Base-by-base conservation (phyloP, 2,797 vertebrate genomes). In the Xiphophorus birchmanni region DNA sequence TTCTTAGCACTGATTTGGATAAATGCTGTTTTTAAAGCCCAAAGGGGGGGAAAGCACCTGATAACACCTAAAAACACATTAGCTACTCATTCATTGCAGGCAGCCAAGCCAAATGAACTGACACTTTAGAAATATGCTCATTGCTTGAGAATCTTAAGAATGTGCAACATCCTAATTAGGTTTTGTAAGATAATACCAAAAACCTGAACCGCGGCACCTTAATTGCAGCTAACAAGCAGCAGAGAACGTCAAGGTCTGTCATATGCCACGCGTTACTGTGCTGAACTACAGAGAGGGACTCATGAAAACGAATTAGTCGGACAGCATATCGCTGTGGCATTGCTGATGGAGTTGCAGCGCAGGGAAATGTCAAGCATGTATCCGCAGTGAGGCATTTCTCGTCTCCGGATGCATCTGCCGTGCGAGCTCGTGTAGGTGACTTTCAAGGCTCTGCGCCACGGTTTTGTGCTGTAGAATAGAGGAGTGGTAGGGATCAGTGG, bases 401-500 rank as follows among this genome's bases (percentile, higher is more conserved):
- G 45, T 76, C n/a, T 73, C 48, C 73, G 32, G 74, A 86, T 87
- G 85, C 74, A 82, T 87, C 84, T 83, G 90, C 78, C 81, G 87
- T 90, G 76, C 21, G 75, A 87, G 78, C 76, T 82, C 63, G 88
- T 82, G 84, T 83, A 83, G 87, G 88, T 90, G 90, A 84, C 84
- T 74, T 90, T 92, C 87, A 92, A 92, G 90, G 91, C 78, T 90
- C 79, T 80, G 29, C 47, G 3, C 52, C 18, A 52, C n/a, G 82
- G 81, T 84, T 91, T 89, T 89, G 79, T 81, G 78, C 84, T 13
- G 80, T 52, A 63, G 74, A 93, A 91, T 52, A 87, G 86, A 92
- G 82, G 82, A 89, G 81, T 81, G 84, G 83, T 88, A 83, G 47
- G 88, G 90, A 92, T 92, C 85, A 90, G 89, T 91, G 89, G 88